Evolutionary conservation across 2,888 invertebrate species (phyloP).

Genomic region (Chymomyza fuscimana): DNA sequence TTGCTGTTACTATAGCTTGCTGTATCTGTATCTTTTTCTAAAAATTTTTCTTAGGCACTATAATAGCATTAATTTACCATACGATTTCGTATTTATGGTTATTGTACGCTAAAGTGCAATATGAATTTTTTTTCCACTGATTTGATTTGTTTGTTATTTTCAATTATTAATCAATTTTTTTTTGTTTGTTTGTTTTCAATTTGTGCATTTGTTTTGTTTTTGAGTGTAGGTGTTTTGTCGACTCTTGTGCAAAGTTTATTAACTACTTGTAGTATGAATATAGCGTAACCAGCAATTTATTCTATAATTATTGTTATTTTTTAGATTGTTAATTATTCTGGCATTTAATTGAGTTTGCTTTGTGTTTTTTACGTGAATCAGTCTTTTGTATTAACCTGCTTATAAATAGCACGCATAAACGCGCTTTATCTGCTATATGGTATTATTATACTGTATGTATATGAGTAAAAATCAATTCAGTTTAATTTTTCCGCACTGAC

Average conservation of each 20-base stretch:
- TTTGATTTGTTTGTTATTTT: slow-evolving; percentile 2
- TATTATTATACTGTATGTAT: too few relatives aligned
- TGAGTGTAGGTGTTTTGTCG: slow-evolving; percentile 63
- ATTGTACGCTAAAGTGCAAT: slow-evolving; percentile 65
- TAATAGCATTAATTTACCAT: slow-evolving; percentile 73
- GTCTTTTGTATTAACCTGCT: neutral
- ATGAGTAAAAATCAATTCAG: neutral
- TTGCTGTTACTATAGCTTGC: slow-evolving; percentile 19
- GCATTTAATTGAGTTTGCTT: neutral
- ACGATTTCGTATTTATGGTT: slow-evolving; percentile 72
- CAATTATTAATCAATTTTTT: slow-evolving; percentile 9
- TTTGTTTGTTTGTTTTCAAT: slow-evolving; percentile 38
- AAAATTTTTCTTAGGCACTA: slow-evolving; percentile 69
- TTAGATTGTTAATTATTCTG: slow-evolving; percentile 4
- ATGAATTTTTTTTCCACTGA: slow-evolving; percentile 17
- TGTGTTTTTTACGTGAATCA: neutral
- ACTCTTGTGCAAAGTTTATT: slow-evolving; percentile 49
- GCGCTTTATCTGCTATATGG: neutral
- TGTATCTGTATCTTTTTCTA: slow-evolving; percentile 54
- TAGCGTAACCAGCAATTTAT: neutral
- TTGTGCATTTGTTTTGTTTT: slow-evolving; percentile 39
- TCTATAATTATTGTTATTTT: slow-evolving; percentile 15
- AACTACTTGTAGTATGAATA: neutral
- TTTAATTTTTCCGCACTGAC: neutral
- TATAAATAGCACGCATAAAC: neutral